These are phyloP conservation scores for Glaucidium brasilianum DNA, from an alignment of 2,113 vertebrate genomes.

Conservation along the genomic window DNA sequence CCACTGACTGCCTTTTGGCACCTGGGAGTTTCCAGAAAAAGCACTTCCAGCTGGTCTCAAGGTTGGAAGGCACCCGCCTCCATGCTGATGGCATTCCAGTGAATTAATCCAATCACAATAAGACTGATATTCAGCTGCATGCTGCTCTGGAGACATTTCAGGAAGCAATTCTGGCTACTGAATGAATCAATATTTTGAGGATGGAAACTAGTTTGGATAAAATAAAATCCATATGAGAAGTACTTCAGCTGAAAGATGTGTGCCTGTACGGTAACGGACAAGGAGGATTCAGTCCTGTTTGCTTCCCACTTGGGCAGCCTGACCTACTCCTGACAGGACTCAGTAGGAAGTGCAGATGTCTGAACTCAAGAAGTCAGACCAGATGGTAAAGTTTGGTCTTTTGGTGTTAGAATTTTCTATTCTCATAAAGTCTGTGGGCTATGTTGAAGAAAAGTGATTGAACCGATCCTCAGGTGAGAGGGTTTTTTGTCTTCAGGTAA, in stretches of 20 bases:
- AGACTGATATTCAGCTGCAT: constrained; percentile 8
- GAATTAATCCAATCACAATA: constrained; percentile 16
- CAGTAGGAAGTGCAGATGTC: not conserved
- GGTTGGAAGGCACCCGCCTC: constrained; percentile 17
- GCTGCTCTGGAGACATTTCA: constrained; percentile 3
- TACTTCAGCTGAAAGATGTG: not conserved
- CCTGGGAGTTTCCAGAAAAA: constrained; percentile 36
- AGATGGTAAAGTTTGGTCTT: not conserved
- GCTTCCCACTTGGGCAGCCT: not conserved
- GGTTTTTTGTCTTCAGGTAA: not conserved
- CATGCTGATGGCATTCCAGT: not conserved
- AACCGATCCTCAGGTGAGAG: not conserved
- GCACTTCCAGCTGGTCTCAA: constrained; percentile 37
- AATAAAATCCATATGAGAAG: not conserved
- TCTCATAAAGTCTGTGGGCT: not conserved
- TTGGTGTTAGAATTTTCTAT: not conserved
- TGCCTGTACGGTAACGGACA: not conserved
- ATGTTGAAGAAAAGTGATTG: not conserved
- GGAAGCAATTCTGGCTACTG: not conserved
- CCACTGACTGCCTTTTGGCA: constrained; percentile 42
- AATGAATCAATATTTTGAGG: not conserved
- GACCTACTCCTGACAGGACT: not conserved
- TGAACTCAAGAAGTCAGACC: not conserved
- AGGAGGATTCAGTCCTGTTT: not conserved
- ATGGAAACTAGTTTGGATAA: not conserved